A percentile compares a stretch with the other conserved stretches of the same genome.
phyloP scores from a whole-genome alignment of 2,888 invertebrate species.

The Desoria tigrina region DNA sequence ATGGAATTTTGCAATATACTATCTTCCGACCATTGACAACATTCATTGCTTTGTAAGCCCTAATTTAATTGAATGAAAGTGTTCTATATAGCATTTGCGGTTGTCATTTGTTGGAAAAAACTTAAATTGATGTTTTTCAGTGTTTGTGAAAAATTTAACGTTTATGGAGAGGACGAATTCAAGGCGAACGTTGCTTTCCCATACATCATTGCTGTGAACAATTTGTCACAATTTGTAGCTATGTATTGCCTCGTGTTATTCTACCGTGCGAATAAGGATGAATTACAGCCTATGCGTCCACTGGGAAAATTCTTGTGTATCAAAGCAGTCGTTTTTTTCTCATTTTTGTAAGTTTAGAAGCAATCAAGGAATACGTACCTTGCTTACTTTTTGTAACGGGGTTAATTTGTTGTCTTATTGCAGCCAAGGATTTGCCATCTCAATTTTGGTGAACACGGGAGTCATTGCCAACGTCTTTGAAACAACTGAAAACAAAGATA shows the following conservation, averaged over 20 bases:
- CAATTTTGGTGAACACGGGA: constrained; percentile 78
- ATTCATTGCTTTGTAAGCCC: constrained; percentile 78
- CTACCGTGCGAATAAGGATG: constrained; percentile 83
- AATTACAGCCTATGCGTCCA: constrained; percentile 88
- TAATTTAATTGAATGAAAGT: not conserved
- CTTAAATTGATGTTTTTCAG: constrained; percentile 62
- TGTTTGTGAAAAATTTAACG: constrained; percentile 79
- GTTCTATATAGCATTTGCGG: not conserved
- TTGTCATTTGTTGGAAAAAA: too few species aligned
- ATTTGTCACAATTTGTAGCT: constrained; percentile 90
- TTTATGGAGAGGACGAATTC: constrained; percentile 91
- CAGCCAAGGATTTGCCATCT: constrained; percentile 90
- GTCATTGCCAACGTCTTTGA: constrained; percentile 76
- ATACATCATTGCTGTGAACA: constrained; percentile 83
- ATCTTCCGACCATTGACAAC: constrained; percentile 88
- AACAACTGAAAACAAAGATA: constrained; percentile 67
- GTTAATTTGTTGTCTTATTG: constrained; percentile 7
- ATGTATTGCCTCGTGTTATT: constrained; percentile 96
- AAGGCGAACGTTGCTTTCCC: constrained; percentile 81
- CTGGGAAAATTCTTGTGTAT: constrained; percentile 94
- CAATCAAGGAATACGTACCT: constrained; percentile 6
- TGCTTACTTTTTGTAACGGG: constrained; percentile 9
- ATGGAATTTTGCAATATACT: constrained; percentile 94
- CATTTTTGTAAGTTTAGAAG: constrained; percentile 83
- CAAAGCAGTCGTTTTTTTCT: constrained; percentile 95